Evolutionary conservation across 92 coral and sea anemone genomes (phyloP).

Genomic region (Desmophyllum pertusum): DNA sequence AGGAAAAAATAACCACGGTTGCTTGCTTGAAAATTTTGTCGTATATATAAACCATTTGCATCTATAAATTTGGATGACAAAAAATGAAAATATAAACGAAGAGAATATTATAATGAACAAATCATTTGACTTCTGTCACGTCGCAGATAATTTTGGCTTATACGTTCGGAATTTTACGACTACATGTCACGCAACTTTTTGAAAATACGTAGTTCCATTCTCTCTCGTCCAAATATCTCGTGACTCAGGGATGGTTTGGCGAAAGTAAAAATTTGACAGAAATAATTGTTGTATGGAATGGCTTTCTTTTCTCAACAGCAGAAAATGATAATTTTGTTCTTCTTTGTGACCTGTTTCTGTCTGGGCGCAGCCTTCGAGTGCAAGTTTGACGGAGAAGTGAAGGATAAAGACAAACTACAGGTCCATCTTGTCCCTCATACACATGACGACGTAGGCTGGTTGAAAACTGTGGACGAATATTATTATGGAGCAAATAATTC

Average conservation of each 20-base stretch:
- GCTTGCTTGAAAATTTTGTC: too few species aligned
- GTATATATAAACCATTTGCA: too few species aligned
- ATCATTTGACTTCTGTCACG: neutral
- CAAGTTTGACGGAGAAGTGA: slow-evolving; percentile 5
- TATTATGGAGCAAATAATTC: slow-evolving; percentile 87
- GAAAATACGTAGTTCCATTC: too few species aligned
- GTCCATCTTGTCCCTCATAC: slow-evolving; percentile 95
- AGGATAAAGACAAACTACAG: slow-evolving; percentile 64
- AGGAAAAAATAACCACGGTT: too few species aligned
- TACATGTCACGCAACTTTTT: neutral
- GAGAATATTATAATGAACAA: neutral
- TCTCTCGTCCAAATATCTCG: neutral
- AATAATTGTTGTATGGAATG: too few species aligned
- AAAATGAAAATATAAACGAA: neutral
- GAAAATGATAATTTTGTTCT: slow-evolving; percentile 5
- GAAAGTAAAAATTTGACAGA: neutral
- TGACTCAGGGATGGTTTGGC: too few species aligned
- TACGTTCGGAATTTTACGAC: neutral
- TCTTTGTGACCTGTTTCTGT: slow-evolving; percentile 16
- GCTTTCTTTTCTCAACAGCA: too few species aligned
- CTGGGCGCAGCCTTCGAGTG: slow-evolving; percentile 49
- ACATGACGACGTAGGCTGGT: slow-evolving; percentile 96
- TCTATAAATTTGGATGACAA: neutral
- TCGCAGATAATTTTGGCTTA: neutral
- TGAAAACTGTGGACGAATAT: slow-evolving; percentile 93